These are phyloP conservation scores for Leptopilina myrica DNA, from an alignment of 2,888 invertebrate species.

Conservation along the genomic window DNA sequence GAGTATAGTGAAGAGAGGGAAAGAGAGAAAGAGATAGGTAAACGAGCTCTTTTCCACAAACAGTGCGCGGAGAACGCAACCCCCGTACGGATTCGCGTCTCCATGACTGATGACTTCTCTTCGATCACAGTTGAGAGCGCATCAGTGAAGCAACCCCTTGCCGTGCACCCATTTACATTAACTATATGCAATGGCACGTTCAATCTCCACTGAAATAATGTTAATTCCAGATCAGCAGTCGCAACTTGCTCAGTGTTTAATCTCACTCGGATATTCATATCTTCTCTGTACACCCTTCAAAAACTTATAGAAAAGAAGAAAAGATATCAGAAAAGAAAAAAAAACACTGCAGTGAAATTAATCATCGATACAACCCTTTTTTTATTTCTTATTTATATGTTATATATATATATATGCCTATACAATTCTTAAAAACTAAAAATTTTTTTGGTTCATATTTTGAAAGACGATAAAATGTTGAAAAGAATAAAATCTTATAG, in stretches of 20 bases:
- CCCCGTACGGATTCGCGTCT: constrained; percentile 64
- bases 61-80: constrained; percentile 57
- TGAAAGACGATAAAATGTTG: no score
- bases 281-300: not conserved
- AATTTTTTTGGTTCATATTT: no score
- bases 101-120: constrained; percentile 72
- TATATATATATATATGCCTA: no score
- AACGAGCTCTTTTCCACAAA: constrained; percentile 66
- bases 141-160: constrained; percentile 56
- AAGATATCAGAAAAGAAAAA: not conserved
- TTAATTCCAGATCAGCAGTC: constrained; percentile 61
- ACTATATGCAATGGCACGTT: constrained; percentile 71
- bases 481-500: no score
- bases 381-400: no score
- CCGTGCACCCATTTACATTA: constrained; percentile 55
- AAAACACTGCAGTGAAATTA: constrained; percentile 11
- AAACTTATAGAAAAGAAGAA: no score
- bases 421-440: no score
- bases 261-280: constrained; percentile 31
- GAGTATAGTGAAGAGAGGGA: constrained; percentile 53
- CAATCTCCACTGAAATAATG: constrained; percentile 55
- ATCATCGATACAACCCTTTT: not conserved
- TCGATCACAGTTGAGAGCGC: constrained; percentile 67
- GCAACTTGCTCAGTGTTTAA: constrained; percentile 39
- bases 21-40: no score